Conservation (phyloP, 2,888 invertebrate species). For the Nowickia ferox region DNA sequence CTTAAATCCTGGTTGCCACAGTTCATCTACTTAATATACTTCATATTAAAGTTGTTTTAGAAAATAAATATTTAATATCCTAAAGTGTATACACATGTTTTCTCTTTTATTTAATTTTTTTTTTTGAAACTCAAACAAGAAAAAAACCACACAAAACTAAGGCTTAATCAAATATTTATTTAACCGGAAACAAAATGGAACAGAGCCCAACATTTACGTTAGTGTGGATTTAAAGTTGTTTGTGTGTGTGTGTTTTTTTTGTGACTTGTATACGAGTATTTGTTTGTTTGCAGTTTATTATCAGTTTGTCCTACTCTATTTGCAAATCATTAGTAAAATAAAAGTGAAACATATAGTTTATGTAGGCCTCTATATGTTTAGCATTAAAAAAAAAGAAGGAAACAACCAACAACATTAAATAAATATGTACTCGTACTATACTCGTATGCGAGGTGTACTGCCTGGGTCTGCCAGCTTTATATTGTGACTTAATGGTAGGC, state of each 20-base stretch:
- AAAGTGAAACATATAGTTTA: slow-evolving; percentile 68
- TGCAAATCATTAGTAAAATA: slow-evolving; percentile 71
- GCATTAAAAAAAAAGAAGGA: background rate
- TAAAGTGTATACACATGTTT: slow-evolving; percentile 23
- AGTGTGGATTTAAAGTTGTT: background rate
- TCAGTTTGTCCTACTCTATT: slow-evolving; percentile 71
- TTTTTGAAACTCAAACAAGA: slow-evolving; percentile 2
- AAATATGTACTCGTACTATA: background rate
- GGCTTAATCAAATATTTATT: slow-evolving; percentile 66
- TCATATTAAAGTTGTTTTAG: slow-evolving; percentile 45
- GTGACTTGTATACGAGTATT: background rate
- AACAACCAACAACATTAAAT: background rate
- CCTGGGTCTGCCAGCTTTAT: background rate
- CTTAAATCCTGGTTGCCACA: slow-evolving; percentile 4
- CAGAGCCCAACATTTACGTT: slow-evolving; percentile 13
- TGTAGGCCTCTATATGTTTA: background rate
- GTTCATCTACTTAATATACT: slow-evolving; percentile 15
- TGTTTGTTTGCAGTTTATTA: slow-evolving; percentile 55
- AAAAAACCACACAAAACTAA: background rate
- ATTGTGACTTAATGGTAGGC: slow-evolving; percentile 28
- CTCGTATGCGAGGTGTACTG: background rate
- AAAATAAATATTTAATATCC: slow-evolving; percentile 51
- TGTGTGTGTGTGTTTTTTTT: too few species aligned
- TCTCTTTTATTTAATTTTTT: background rate
- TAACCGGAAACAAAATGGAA: slow-evolving; percentile 62